These are phyloP conservation scores for Rallus crepitans DNA, from an alignment of 2,797 vertebrate species.

Conservation along the genomic window DNA sequence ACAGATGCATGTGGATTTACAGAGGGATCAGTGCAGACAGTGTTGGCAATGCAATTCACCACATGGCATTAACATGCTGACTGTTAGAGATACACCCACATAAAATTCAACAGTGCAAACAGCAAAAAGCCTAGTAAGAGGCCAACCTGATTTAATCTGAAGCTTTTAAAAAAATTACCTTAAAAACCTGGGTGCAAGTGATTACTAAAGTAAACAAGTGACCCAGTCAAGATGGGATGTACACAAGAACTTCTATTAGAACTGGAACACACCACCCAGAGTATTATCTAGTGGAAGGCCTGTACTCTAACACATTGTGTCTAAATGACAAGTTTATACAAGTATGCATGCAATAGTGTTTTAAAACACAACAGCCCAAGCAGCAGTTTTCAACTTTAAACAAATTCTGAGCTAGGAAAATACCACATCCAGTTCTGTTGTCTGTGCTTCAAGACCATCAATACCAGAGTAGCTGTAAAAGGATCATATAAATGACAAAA, in stretches of 20 bases:
- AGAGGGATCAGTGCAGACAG: not conserved
- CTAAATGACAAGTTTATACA: not conserved
- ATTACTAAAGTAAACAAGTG: not conserved
- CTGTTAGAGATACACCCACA: not conserved
- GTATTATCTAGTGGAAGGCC: not conserved
- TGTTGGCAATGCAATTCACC: not conserved
- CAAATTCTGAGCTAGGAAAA: not conserved
- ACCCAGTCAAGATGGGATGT: not conserved
- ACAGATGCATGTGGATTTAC: not conserved
- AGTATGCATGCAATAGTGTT: not conserved
- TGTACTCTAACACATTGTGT: not conserved
- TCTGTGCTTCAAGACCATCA: not conserved
- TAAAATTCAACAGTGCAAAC: not conserved
- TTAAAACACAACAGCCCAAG: not conserved
- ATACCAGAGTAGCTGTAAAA: not conserved
- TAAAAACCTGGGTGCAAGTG: not conserved
- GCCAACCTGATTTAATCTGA: not conserved
- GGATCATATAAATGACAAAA: not conserved
- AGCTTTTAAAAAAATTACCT: not conserved
- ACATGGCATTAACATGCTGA: rapidly evolving
- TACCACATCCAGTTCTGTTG: not conserved
- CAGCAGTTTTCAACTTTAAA: not conserved
- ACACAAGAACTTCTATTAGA: not conserved
- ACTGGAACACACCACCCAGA: not conserved
- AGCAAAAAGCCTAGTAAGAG: not conserved